phyloP scores from a whole-genome alignment of 2,888 invertebrate species.

The Caenorhabditis sulstoni region DNA sequence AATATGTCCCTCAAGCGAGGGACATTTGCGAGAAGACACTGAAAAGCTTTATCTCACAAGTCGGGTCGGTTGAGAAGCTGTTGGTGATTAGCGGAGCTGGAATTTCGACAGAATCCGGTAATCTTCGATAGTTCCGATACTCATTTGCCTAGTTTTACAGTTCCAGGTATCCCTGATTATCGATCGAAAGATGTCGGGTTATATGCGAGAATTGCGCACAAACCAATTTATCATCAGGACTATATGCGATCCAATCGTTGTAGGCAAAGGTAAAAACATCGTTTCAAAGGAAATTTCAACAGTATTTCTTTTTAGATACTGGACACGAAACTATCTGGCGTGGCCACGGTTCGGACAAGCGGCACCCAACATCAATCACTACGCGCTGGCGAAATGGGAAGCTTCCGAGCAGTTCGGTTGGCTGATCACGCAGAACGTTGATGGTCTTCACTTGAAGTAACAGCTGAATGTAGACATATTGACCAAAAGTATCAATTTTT shows the following conservation, averaged over 20 bases:
- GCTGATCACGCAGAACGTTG: constrained; percentile 97
- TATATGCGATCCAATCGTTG: constrained; percentile 84
- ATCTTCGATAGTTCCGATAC: constrained; percentile 12
- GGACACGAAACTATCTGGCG: constrained; percentile 95
- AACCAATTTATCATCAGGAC: constrained; percentile 91
- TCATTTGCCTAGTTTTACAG: constrained; percentile 20
- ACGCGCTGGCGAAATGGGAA: constrained; percentile 85
- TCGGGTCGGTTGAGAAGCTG: constrained; percentile 74
- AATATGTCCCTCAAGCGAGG: constrained; percentile 39
- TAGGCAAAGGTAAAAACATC: constrained; percentile 59
- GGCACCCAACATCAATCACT: constrained; percentile 89
- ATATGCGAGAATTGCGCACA: constrained; percentile 84
- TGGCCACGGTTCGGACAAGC: constrained; percentile 88
- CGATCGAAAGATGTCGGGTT: constrained; percentile 74
- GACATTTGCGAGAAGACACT: constrained; percentile 38
- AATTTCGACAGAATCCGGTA: constrained; percentile 92
- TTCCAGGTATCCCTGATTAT: constrained; percentile 86
- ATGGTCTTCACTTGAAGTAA: constrained; percentile 86
- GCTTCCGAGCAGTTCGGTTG: constrained; percentile 83
- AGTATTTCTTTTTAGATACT: constrained; percentile 85
- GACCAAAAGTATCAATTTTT: too few relatives aligned
- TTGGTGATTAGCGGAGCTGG: constrained; percentile 93
- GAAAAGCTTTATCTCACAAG: constrained; percentile 34
- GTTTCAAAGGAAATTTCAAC: neutral
- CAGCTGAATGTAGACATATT: too few relatives aligned